Conservation (phyloP, 2,113 vertebrate genomes). For the Poecilia latipinna region DNA sequence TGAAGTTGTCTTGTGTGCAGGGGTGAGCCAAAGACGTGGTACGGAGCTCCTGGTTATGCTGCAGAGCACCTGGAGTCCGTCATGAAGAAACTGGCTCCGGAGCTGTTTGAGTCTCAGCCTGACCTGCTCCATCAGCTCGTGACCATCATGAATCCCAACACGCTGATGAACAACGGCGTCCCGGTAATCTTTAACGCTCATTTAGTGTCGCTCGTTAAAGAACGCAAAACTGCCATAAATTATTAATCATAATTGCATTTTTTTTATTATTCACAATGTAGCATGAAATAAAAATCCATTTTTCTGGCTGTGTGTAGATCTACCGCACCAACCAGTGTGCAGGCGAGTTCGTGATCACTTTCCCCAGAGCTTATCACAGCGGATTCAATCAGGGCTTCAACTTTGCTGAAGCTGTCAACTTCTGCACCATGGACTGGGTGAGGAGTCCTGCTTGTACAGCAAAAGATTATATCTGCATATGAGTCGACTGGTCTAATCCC, state of each 20-base stretch:
- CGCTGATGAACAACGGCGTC: conserved; percentile 94
- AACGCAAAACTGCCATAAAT: neutral
- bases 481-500: neutral
- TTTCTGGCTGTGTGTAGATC: conserved; percentile 77
- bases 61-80: conserved; percentile 94
- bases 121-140: conserved; percentile 98
- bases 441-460: neutral
- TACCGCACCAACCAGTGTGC: conserved; percentile 98
- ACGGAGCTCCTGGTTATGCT: conserved; percentile 94
- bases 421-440: conserved; percentile 98
- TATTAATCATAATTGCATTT: too few species aligned
- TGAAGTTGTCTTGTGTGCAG: conserved; percentile 67
- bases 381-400: conserved; percentile 99
- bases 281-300: neutral
- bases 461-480: neutral
- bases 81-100: conserved; percentile 96
- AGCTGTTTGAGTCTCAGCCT: conserved; percentile 95
- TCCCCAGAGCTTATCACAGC: conserved; percentile 98
- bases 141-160: conserved; percentile 99
- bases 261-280: too few species aligned
- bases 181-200: conserved; percentile 81
- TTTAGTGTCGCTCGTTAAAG: neutral
- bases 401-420: conserved; percentile 98
- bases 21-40: conserved; percentile 99
- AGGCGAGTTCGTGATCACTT: conserved; percentile 98